Conservation (phyloP, 2,113 vertebrate genomes). For the Sclerurus mexicanus region DNA sequence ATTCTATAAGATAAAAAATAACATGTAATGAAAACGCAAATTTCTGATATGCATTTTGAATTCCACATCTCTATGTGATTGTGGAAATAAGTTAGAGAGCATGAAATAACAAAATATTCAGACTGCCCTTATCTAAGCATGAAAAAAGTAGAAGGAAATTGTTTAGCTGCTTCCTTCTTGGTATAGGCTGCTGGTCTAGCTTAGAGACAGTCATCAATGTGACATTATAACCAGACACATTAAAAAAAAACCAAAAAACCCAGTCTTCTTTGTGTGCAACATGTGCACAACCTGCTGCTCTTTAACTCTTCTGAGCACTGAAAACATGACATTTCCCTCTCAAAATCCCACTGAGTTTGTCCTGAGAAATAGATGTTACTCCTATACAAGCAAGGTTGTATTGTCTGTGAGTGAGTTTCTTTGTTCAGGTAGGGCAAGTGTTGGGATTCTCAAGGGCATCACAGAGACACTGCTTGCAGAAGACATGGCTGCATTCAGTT, state of each 20-base stretch:
- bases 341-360: not conserved
- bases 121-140: not conserved
- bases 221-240: not conserved
- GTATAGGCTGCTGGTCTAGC: not conserved
- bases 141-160: not conserved
- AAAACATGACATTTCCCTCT: not conserved
- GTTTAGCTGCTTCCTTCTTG: not conserved
- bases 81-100: not conserved
- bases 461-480: conserved; percentile 90
- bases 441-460: conserved; percentile 81
- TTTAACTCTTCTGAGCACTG: not conserved
- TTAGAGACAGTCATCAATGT: not conserved
- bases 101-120: not conserved
- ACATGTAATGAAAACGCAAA: not conserved
- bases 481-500: conserved; percentile 85
- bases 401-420: conserved; percentile 86
- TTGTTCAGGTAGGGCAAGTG: conserved; percentile 86
- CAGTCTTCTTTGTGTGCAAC: not conserved
- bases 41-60: not conserved
- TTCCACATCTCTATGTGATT: not conserved
- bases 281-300: conserved; percentile 7
- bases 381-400: conserved; percentile 88
- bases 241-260: not conserved
- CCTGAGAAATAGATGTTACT: conserved; percentile 40
- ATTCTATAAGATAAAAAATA: not conserved